Evolutionary conservation across 2,888 invertebrate species (phyloP).

Genomic region (Synergus laeviventris): DNA sequence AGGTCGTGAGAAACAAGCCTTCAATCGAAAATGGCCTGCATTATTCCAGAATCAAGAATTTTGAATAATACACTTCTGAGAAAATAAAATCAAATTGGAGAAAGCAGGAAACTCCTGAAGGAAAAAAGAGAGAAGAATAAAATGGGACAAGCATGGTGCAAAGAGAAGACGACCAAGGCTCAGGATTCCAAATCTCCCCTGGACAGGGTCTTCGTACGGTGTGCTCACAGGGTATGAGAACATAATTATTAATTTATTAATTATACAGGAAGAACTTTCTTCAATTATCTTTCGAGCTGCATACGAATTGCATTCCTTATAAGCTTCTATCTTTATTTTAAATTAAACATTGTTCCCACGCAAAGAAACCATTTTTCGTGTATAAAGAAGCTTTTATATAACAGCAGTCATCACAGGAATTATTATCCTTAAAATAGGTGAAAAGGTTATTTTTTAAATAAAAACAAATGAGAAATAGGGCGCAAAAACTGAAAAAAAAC

Average conservation of each 20-base stretch:
- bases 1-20: constrained; percentile 65
- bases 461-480: too few relatives aligned
- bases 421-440: background rate
- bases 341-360: background rate
- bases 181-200: constrained; percentile 75
- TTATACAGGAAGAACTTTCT: constrained; percentile 34
- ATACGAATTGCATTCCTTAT: constrained; percentile 21
- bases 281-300: background rate
- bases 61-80: constrained; percentile 36
- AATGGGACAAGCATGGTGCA: constrained; percentile 76
- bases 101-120: constrained; percentile 50
- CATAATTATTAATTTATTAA: constrained; percentile 11
- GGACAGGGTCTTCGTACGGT: constrained; percentile 73
- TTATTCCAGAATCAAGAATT: constrained; percentile 60
- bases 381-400: background rate
- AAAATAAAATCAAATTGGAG: constrained; percentile 25
- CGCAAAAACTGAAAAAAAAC: too few relatives aligned
- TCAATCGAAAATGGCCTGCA: constrained; percentile 41
- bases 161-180: constrained; percentile 71
- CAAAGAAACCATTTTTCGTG: background rate
- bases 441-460: too few relatives aligned
- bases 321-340: background rate
- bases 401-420: background rate
- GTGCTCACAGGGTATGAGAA: constrained; percentile 72
- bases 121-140: constrained; percentile 51